These are phyloP conservation scores for Saxidomus purpurata DNA, from an alignment of 1,140 invertebrate species.

Conservation along the genomic window DNA sequence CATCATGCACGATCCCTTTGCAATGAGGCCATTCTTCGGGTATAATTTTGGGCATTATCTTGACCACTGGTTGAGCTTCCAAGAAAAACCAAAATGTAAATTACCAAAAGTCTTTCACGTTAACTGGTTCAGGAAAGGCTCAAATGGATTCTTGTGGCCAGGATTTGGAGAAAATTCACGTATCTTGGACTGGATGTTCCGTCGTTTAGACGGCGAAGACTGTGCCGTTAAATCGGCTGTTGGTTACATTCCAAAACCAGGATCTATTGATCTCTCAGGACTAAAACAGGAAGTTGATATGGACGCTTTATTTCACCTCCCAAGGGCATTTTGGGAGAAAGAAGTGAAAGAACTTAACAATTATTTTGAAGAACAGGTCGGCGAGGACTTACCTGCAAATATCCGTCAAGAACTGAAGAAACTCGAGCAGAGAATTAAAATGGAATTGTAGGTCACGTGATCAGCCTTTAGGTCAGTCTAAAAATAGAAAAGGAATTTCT, in stretches of 20 bases:
- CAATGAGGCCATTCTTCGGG: slow-evolving; percentile 99
- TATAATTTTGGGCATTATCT: slow-evolving; percentile 99
- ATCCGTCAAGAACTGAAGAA: slow-evolving; percentile 79
- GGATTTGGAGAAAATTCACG: slow-evolving; percentile 98
- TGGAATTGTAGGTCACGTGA: slow-evolving; percentile 58
- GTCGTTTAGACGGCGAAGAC: slow-evolving; percentile 92
- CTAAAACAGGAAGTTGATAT: slow-evolving; percentile 85
- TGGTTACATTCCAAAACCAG: slow-evolving; percentile 83
- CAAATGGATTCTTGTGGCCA: slow-evolving; percentile 97
- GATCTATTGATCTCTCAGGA: slow-evolving; percentile 79
- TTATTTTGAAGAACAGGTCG: slow-evolving; percentile 98
- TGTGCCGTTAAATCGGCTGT: slow-evolving; percentile 82
- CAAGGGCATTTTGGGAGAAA: slow-evolving; percentile 96
- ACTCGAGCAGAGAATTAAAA: slow-evolving; percentile 76
- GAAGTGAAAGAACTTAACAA: slow-evolving; percentile 94
- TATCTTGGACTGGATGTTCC: slow-evolving; percentile 98
- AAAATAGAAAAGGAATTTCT: too few relatives aligned
- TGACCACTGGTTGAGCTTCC: slow-evolving; percentile 97
- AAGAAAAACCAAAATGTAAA: slow-evolving; percentile 87
- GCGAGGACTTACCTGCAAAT: slow-evolving; percentile 84
- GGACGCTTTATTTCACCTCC: slow-evolving; percentile 94
- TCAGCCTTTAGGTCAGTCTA: too few relatives aligned
- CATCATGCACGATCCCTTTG: slow-evolving; percentile 99
- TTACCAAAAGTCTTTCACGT: slow-evolving; percentile 98
- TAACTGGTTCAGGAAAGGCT: slow-evolving; percentile 98